Evolutionary conservation across 2,113 vertebrate species (phyloP), one percentile per base, ranked within the genome.

Genomic region (Pteropus alecto): DNA sequence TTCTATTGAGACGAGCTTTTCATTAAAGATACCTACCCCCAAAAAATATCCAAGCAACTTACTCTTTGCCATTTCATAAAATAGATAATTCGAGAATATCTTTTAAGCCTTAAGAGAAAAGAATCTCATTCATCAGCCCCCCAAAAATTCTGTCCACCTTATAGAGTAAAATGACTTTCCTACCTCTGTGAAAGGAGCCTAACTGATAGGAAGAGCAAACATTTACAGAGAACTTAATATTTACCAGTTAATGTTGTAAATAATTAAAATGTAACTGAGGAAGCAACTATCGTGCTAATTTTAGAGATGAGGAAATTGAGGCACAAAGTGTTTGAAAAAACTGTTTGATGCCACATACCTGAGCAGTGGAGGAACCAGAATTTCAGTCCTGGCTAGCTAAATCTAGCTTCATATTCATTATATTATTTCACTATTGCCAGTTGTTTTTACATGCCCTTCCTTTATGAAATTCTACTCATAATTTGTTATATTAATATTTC

Each of bases 401-500:
- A 16, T n/a, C 22, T 35, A 79, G 7, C 5, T 83, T 77, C 19
- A 78, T 35, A 15, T 38, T 2, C 21, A 67, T 58, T 85, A 35
- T 33, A 58, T 90, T 61, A 82, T 60, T 58, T 74, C 0, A 16
- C 0, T 70, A 46, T 24, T 58, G 74, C 56, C 6, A 93, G 68
- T 48, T 93, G 61, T 60, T 79, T 60, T 79, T 91, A 33, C 4
- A 74, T 76, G 5, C 28, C 13, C 28, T 68, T 63, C 90, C 41
- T 60, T 87, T 78, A 30, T 77, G 15, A 11, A 81, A 86, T 94
- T 54, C 28, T 9, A 82, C 30, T 87, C 18, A 51, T 24, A 96
- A 89, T 56, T 94, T 92, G 7, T 46, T 82, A 78, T 33, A 87
- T 88, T 85, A 93, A 86, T 73, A 96, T 91, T 96, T 84, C 48